Conservation (phyloP, 2,888 invertebrate genomes). For the Drosophila borborema region DNA sequence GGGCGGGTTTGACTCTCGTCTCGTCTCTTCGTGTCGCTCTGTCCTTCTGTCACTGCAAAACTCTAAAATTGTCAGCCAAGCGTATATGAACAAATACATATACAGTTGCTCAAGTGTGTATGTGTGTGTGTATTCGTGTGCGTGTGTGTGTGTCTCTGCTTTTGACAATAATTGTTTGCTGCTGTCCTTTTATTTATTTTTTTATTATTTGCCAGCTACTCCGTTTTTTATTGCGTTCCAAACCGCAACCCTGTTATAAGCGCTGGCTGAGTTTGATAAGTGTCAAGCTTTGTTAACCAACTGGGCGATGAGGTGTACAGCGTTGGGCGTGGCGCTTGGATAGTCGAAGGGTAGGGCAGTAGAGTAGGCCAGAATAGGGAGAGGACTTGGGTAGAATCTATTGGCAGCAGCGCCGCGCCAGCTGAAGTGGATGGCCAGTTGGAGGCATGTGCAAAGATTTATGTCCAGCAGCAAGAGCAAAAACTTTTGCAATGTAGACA, state of each 20-base stretch:
- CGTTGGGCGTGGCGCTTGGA: neutral
- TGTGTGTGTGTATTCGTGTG: conserved; percentile 2
- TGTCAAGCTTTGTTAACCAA: conserved; percentile 67
- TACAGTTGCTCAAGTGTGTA: neutral
- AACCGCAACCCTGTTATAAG: conserved; percentile 64
- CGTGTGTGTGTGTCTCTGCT: conserved; percentile 41
- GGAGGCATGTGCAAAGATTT: conserved; percentile 56
- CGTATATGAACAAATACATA: conserved; percentile 4
- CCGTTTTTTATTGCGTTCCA: conserved; percentile 63
- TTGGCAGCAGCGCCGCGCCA: neutral
- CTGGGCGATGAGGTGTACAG: conserved; percentile 32
- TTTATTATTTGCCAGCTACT: conserved; percentile 55
- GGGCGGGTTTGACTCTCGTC: neutral
- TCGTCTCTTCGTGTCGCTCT: neutral
- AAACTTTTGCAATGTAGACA: conserved; percentile 59
- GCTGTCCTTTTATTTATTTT: conserved; percentile 46
- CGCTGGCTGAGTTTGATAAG: conserved; percentile 63
- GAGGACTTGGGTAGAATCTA: neutral
- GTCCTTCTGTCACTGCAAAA: conserved; percentile 25
- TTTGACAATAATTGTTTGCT: conserved; percentile 79
- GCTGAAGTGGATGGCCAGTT: neutral
- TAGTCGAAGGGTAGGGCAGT: neutral
- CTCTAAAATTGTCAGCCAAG: conserved; percentile 50
- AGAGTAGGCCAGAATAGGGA: no score
- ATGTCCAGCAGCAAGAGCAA: conserved; percentile 57